These are phyloP conservation scores for Etia nguti DNA, from an alignment of 2,113 vertebrate genomes.

Conservation along the genomic window DNA sequence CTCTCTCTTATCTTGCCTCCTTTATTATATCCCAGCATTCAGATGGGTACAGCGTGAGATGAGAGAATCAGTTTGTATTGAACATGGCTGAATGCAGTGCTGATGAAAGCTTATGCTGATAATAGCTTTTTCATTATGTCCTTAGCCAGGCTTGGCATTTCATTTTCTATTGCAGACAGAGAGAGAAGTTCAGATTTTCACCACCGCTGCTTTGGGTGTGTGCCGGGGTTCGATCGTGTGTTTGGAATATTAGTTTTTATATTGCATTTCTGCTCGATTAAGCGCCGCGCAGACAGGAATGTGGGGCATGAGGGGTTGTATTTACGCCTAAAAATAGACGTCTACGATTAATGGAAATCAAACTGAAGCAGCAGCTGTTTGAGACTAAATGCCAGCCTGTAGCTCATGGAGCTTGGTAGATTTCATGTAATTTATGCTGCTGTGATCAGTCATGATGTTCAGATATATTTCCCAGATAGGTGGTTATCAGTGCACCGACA, in stretches of 20 bases:
- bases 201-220: neutral
- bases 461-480: neutral
- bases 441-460: neutral
- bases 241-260: slow-evolving; percentile 12
- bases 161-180: slow-evolving; percentile 28
- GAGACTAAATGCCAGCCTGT: neutral
- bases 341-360: neutral
- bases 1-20: slow-evolving; percentile 6
- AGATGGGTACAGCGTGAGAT: slow-evolving; percentile 32
- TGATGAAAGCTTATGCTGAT: slow-evolving; percentile 64
- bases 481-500: neutral
- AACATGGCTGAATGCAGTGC: slow-evolving; percentile 54
- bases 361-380: neutral
- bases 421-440: neutral
- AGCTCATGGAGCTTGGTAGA: neutral
- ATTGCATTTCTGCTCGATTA: slow-evolving; percentile 21
- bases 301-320: neutral
- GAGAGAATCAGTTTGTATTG: slow-evolving; percentile 59
- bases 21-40: slow-evolving; percentile 32
- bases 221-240: neutral
- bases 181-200: slow-evolving; percentile 17
- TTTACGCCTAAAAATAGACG: neutral
- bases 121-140: slow-evolving; percentile 64
- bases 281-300: neutral
- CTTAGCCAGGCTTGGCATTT: slow-evolving; percentile 48